Conservation (phyloP, 2,113 vertebrate species). For the Chloebia gouldiae region DNA sequence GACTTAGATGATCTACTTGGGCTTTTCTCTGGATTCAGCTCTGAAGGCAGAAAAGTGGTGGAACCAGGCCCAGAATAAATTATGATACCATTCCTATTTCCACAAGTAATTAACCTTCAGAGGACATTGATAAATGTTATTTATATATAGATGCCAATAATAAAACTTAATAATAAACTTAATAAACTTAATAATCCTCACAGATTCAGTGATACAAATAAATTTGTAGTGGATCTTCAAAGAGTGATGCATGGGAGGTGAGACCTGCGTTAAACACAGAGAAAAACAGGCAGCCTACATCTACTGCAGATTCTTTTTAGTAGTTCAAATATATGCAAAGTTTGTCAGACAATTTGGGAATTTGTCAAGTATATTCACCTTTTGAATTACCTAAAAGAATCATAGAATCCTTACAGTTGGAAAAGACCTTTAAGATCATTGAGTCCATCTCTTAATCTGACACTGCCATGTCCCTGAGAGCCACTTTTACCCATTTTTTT, state of each 20-base stretch:
- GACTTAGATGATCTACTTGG: neutral
- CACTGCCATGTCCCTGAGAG: fast-evolving
- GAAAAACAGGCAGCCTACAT: neutral
- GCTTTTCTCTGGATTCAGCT: neutral
- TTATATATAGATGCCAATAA: neutral
- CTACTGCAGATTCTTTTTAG: neutral
- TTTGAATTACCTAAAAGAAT: neutral
- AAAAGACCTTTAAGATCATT: neutral
- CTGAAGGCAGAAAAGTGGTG: neutral
- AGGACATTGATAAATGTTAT: neutral
- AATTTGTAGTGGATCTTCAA: neutral
- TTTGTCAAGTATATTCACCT: neutral
- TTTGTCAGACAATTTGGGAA: neutral
- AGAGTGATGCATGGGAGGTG: neutral
- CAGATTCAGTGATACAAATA: neutral
- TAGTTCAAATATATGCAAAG: neutral
- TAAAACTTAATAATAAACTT: no score
- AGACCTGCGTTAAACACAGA: neutral
- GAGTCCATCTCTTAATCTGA: neutral
- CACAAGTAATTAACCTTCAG: neutral
- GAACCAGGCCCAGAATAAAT: neutral
- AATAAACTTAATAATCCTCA: no score
- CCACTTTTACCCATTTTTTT: neutral
- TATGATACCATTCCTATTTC: neutral
- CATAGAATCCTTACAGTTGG: neutral